A percentile compares a stretch with the other conserved stretches of the same genome.
These are phyloP conservation scores for Tanypteryx hageni DNA, from an alignment of 2,888 invertebrate genomes.

Conservation along the genomic window DNA sequence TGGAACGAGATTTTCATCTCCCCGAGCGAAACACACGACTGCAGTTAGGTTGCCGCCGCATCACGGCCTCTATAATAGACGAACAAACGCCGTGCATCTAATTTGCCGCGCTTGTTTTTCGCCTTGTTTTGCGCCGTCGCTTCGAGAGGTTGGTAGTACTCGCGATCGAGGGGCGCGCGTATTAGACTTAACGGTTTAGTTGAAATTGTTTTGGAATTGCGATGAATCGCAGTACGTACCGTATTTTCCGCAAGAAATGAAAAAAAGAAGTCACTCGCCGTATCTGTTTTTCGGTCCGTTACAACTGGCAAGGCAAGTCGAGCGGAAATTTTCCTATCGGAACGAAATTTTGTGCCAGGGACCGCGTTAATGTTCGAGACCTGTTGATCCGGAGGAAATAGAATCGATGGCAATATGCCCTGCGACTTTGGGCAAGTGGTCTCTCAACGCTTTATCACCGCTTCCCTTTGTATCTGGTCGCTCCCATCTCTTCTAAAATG, in stretches of 20 bases:
- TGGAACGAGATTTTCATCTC: not conserved
- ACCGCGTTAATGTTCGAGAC: not conserved
- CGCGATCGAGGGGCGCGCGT: not conserved
- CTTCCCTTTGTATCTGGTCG: not conserved
- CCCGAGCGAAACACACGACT: not conserved
- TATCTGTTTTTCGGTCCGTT: constrained; percentile 11
- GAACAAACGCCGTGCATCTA: not conserved
- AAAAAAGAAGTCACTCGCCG: not conserved
- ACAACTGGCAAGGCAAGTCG: not conserved
- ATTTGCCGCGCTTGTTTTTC: not conserved
- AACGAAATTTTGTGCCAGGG: constrained; percentile 17
- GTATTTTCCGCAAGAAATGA: no score
- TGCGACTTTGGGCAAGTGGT: not conserved
- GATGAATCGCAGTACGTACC: no score
- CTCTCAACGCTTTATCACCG: not conserved
- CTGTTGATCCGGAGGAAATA: not conserved
- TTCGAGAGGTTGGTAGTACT: not conserved
- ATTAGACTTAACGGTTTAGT: no score
- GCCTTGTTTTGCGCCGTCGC: not conserved
- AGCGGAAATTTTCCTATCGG: constrained; percentile 15
- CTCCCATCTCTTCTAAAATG: not conserved
- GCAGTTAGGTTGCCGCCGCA: not conserved
- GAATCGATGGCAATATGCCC: not conserved
- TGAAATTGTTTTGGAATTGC: no score
- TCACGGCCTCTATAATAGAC: not conserved